phyloP scores from a whole-genome alignment of 2,113 vertebrate species.

The Crotalus horridus region DNA sequence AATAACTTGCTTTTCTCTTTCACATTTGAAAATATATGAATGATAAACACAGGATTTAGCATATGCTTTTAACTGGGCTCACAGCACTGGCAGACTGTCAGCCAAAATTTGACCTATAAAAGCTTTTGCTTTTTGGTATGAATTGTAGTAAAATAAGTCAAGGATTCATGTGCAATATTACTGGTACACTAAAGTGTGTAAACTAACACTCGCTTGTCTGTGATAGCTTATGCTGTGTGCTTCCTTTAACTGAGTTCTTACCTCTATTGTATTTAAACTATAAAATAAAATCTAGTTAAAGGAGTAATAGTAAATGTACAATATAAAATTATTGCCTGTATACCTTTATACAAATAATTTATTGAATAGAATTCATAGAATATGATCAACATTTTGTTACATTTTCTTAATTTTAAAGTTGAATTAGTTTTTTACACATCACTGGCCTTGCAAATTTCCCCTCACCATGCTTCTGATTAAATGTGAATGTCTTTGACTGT shows the following conservation, averaged over 20 bases:
- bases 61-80: constrained; percentile 63
- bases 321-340: constrained; percentile 39
- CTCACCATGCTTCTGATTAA: constrained; percentile 69
- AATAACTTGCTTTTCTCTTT: constrained; percentile 73
- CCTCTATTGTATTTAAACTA: constrained; percentile 49
- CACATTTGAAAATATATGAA: constrained; percentile 62
- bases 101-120: constrained; percentile 45
- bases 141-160: constrained; percentile 36
- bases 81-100: constrained; percentile 65
- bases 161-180: constrained; percentile 23
- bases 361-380: constrained; percentile 34
- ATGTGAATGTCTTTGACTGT: constrained; percentile 61
- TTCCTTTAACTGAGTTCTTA: constrained; percentile 56
- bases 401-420: constrained; percentile 43
- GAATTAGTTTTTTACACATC: constrained; percentile 55
- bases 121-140: constrained; percentile 32
- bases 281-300: constrained; percentile 19
- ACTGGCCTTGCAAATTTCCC: constrained; percentile 70
- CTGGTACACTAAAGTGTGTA: constrained; percentile 15
- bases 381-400: constrained; percentile 5
- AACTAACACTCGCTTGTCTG: constrained; percentile 44
- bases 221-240: constrained; percentile 53
- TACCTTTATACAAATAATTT: constrained; percentile 36
- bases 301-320: constrained; percentile 31
- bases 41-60: constrained; percentile 56